Conservation (phyloP, 2,888 invertebrate genomes). For the Stratiomys singularior region DNA sequence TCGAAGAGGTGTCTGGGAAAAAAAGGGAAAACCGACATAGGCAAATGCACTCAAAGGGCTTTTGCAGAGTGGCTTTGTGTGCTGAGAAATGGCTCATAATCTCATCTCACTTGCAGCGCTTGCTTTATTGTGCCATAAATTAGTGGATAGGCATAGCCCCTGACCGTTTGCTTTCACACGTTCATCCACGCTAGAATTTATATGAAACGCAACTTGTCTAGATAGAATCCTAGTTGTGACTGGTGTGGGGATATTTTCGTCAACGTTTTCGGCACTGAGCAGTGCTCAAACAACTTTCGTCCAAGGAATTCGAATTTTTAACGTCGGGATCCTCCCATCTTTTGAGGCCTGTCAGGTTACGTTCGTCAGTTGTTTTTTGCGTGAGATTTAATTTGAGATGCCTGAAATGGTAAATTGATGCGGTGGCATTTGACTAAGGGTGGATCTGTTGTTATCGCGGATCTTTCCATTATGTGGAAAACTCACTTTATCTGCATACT, state of each 20-base stretch:
- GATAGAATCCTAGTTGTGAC: constrained; percentile 30
- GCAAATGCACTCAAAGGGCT: constrained; percentile 18
- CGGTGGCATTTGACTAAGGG: not conserved
- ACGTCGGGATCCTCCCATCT: not conserved
- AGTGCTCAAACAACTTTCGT: not conserved
- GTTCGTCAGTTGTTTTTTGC: not conserved
- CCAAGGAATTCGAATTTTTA: no score
- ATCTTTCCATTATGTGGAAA: not conserved
- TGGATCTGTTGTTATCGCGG: not conserved
- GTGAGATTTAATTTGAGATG: not conserved
- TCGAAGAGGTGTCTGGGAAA: constrained; percentile 43
- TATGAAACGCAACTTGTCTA: constrained; percentile 28
- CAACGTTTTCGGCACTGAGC: not conserved
- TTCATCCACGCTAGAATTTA: constrained; percentile 42
- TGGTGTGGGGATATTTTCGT: not conserved
- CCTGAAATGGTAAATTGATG: not conserved
- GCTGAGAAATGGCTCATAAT: constrained; percentile 51
- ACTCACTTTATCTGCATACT: not conserved
- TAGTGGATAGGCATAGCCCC: constrained; percentile 41
- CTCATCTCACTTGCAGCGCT: constrained; percentile 44
- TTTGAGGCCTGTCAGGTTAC: not conserved
- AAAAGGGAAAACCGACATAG: constrained; percentile 40
- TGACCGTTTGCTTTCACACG: constrained; percentile 49
- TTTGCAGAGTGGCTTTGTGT: constrained; percentile 17
- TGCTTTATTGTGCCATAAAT: constrained; percentile 51